phyloP scores from a whole-genome alignment of 2,113 vertebrate species.

The Calidris pugnax region DNA sequence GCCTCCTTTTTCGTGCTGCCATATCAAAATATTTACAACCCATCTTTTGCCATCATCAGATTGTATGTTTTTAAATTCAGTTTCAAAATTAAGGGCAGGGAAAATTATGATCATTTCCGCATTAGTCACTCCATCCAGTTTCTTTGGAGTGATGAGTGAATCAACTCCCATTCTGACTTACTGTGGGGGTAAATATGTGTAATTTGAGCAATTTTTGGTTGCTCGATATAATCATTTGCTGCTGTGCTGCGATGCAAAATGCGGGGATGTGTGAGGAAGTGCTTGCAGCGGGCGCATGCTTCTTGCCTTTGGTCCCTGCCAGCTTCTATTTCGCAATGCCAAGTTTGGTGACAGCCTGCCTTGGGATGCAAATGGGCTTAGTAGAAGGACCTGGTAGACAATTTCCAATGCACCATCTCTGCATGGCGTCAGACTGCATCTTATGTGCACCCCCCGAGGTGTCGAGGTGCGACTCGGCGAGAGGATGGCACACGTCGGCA shows the following conservation, averaged over 20 bases:
- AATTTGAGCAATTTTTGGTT: slow-evolving; percentile 54
- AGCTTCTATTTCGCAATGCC: slow-evolving; percentile 19
- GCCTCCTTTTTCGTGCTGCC: neutral
- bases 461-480: neutral
- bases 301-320: slow-evolving; percentile 16
- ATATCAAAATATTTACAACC: slow-evolving; percentile 57
- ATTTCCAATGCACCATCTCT: neutral
- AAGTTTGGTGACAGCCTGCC: slow-evolving; percentile 10
- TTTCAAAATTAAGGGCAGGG: slow-evolving; percentile 53
- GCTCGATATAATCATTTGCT: slow-evolving; percentile 17
- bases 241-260: neutral
- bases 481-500: neutral
- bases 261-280: neutral
- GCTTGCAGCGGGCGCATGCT: neutral
- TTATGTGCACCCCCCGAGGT: too few relatives aligned
- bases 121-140: slow-evolving; percentile 56
- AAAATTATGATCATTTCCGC: slow-evolving; percentile 51
- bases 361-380: neutral
- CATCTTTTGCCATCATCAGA: slow-evolving; percentile 40
- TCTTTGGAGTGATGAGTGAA: slow-evolving; percentile 45
- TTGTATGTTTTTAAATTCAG: slow-evolving; percentile 34
- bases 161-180: slow-evolving; percentile 51
- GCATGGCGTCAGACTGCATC: neutral
- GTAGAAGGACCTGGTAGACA: neutral
- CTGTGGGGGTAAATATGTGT: slow-evolving; percentile 42